These are phyloP conservation scores for Vanessa cardui DNA, from an alignment of 2,888 invertebrate species.

Conservation along the genomic window DNA sequence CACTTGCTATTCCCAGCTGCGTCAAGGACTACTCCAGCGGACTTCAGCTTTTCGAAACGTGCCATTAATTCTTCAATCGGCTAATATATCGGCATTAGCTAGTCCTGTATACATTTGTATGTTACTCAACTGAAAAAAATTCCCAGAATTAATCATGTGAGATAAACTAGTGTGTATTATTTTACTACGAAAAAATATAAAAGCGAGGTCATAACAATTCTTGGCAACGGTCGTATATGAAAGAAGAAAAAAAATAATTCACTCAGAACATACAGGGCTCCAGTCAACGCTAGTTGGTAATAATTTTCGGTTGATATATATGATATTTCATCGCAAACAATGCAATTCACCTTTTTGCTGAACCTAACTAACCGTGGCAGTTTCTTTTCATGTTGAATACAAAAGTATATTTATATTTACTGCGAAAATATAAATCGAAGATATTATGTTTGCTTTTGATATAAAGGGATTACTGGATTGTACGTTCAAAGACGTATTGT, in stretches of 20 bases:
- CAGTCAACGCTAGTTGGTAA: neutral
- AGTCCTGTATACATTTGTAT: too few relatives aligned
- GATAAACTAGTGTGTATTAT: too few relatives aligned
- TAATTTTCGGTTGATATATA: constrained; percentile 3
- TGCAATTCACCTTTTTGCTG: constrained; percentile 1
- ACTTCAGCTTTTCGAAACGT: too few relatives aligned
- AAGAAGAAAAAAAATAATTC: neutral
- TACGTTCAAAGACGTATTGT: neutral
- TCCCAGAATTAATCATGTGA: too few relatives aligned
- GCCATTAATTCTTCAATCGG: too few relatives aligned
- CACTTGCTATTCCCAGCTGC: too few relatives aligned
- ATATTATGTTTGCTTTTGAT: neutral
- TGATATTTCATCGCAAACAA: neutral
- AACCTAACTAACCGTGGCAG: constrained; percentile 26
- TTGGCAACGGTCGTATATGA: too few relatives aligned
- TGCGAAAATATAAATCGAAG: neutral
- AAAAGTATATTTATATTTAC: constrained; percentile 1
- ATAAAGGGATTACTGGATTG: neutral
- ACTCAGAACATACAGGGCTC: neutral
- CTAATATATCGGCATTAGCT: too few relatives aligned
- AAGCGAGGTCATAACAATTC: too few relatives aligned
- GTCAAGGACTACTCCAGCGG: too few relatives aligned
- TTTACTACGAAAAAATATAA: too few relatives aligned
- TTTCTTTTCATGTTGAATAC: constrained; percentile 9
- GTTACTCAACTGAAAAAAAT: too few relatives aligned